Evolutionary conservation across 2,113 vertebrate genomes (phyloP).

Genomic region (zebrafish (Danio rerio)): GRCz12tu NC_133180.1:70305001-70305500

Average conservation of each 20-base stretch:
- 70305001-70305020: constrained; percentile 29
- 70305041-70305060: neutral
- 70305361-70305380: neutral
- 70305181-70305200: too few species aligned
- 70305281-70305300: neutral
- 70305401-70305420: constrained; percentile 16
- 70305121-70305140: constrained; percentile 17
- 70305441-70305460: too few species aligned
- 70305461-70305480: too few species aligned
- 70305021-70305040: constrained; percentile 36
- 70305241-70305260: neutral
- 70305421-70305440: too few species aligned
- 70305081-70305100: constrained; percentile 43
- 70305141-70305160: constrained; percentile 39
- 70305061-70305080: constrained; percentile 40
- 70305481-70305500: too few species aligned
- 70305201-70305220: neutral
- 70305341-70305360: constrained; percentile 4
- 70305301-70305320: constrained; percentile 8
- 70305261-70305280: neutral
- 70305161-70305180: constrained; percentile 20
- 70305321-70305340: neutral
- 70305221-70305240: neutral
- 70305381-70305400: constrained; percentile 14
- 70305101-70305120: constrained; percentile 61